Evolutionary conservation across 2,113 vertebrate genomes (phyloP).

Genomic region (Eupsittula cactorum): DNA sequence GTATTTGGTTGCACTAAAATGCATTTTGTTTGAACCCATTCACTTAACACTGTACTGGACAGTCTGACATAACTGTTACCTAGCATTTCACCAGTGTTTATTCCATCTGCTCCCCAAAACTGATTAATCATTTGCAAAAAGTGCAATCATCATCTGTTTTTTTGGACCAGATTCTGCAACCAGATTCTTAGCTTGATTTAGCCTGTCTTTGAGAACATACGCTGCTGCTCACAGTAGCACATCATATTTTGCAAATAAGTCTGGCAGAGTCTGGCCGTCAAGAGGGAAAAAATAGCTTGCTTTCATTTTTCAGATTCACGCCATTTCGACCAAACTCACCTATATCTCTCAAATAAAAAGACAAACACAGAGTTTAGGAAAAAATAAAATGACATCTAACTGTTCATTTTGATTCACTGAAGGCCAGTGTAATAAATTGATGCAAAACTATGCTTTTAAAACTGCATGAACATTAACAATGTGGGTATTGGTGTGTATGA

Average conservation of each 20-base stretch:
- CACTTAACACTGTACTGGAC: neutral
- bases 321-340: neutral
- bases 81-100: neutral
- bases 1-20: neutral
- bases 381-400: neutral
- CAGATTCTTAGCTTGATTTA: neutral
- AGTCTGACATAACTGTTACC: neutral
- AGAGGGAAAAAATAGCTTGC: neutral
- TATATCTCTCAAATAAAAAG: neutral
- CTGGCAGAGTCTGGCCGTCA: neutral
- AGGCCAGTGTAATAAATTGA: neutral
- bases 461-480: neutral
- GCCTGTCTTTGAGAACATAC: neutral
- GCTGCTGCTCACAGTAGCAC: neutral
- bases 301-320: neutral
- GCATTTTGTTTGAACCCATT: neutral
- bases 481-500: neutral
- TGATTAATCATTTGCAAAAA: neutral
- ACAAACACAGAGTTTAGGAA: neutral
- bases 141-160: neutral
- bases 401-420: neutral
- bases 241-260: neutral
- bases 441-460: neutral
- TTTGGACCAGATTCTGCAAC: neutral
- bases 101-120: neutral